Percentiles rank a stretch among this genome's conserved stretches.
Conservation (phyloP, 2,888 invertebrate genomes). For the Sinotaia quadrata region DNA sequence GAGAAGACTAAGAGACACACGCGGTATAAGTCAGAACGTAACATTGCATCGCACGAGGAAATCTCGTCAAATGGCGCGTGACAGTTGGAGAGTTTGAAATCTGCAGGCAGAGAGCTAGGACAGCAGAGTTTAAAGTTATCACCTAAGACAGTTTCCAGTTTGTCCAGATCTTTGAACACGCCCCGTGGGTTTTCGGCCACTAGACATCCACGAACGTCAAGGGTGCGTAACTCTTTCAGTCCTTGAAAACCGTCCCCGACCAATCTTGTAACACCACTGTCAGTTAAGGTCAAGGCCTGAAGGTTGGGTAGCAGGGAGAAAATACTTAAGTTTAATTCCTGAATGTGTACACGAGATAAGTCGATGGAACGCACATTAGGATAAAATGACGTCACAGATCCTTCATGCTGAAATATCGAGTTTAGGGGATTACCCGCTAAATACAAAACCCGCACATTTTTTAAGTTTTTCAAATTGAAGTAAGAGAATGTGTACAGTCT, state of each 20-base stretch:
- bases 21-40: not conserved
- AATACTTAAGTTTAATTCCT: not conserved
- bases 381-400: too few species aligned
- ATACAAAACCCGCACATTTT: not conserved
- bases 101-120: not conserved
- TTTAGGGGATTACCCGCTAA: not conserved
- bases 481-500: not conserved
- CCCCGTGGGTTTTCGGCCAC: not conserved
- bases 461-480: not conserved
- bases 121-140: not conserved
- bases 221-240: not conserved
- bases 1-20: not conserved
- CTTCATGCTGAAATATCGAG: not conserved
- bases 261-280: not conserved
- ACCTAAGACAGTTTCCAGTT: not conserved
- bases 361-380: too few species aligned
- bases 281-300: not conserved
- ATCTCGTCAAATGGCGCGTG: not conserved
- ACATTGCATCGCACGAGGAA: not conserved
- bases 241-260: not conserved
- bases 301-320: not conserved
- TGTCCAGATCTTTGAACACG: not conserved
- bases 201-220: not conserved
- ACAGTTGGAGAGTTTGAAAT: not conserved
- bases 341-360: not conserved